phyloP scores from a whole-genome alignment of 2,113 vertebrate species.

The Polyodon spathula region DNA sequence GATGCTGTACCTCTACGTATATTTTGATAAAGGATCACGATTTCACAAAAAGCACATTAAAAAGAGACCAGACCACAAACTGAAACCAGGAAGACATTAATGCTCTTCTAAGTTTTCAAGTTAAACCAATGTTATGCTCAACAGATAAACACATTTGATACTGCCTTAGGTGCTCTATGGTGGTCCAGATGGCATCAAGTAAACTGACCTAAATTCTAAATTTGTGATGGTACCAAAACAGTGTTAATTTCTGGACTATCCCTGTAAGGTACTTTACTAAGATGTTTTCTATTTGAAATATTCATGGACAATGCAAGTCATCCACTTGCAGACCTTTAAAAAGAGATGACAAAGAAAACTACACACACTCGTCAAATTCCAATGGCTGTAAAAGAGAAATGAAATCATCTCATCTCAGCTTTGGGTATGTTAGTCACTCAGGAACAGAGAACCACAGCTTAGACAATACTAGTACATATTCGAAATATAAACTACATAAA shows the following conservation, averaged over 20 bases:
- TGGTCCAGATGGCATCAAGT: conserved; percentile 9
- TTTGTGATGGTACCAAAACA: conserved; percentile 1
- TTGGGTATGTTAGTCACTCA: too few relatives aligned
- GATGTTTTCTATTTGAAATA: background rate
- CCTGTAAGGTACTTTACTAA: background rate
- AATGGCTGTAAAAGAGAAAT: background rate
- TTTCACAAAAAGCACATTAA: conserved; percentile 1
- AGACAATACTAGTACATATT: too few relatives aligned
- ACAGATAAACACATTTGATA: conserved; percentile 9
- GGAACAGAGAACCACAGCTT: too few relatives aligned
- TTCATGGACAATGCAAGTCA: background rate
- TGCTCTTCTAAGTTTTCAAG: background rate
- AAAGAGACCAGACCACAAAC: conserved; percentile 1
- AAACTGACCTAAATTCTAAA: background rate
- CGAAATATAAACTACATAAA: too few relatives aligned
- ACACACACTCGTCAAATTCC: background rate
- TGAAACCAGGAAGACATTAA: conserved; percentile 7
- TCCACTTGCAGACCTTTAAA: background rate
- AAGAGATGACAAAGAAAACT: background rate
- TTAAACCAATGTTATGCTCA: conserved; percentile 3
- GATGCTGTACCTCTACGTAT: background rate
- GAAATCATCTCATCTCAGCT: background rate
- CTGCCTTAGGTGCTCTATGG: conserved; percentile 4
- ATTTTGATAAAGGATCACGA: background rate
- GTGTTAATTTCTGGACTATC: background rate